Evolutionary conservation across 2,113 vertebrate species (phyloP).

Genomic region (Glareola pratincola): DNA sequence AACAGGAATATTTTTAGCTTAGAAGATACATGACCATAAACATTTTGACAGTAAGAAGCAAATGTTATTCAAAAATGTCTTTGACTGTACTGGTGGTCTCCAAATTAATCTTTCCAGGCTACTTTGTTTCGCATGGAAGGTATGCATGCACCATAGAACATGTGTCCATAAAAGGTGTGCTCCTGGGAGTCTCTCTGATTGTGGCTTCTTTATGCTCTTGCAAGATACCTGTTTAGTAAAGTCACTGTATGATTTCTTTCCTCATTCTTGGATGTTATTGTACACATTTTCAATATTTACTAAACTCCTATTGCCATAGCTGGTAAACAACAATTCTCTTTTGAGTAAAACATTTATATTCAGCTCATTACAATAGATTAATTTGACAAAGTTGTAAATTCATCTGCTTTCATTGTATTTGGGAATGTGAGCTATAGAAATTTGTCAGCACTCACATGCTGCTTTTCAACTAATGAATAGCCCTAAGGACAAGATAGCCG

Average conservation of each 20-base stretch:
- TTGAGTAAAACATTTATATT: not conserved
- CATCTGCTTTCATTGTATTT: not conserved
- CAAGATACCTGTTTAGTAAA: not conserved
- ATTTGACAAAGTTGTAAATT: not conserved
- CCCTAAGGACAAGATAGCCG: not conserved
- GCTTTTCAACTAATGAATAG: conserved; percentile 34
- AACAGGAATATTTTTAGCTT: not conserved
- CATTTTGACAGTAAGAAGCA: not conserved
- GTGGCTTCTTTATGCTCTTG: not conserved
- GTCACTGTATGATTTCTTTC: not conserved
- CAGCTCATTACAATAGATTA: not conserved
- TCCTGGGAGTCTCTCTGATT: not conserved
- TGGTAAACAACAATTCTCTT: not conserved
- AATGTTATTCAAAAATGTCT: not conserved
- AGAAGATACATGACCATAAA: not conserved
- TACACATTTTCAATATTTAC: not conserved
- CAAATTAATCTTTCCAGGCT: not conserved
- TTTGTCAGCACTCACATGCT: conserved; percentile 6
- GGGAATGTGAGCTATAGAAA: conserved; percentile 4
- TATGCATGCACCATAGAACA: not conserved
- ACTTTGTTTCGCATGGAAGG: not conserved
- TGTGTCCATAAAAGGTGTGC: not conserved
- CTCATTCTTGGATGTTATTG: not conserved
- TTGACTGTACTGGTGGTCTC: not conserved
- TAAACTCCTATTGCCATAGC: not conserved